phyloP scores from a whole-genome alignment of 2,797 vertebrate genomes.

The Poecile montanus region DNA sequence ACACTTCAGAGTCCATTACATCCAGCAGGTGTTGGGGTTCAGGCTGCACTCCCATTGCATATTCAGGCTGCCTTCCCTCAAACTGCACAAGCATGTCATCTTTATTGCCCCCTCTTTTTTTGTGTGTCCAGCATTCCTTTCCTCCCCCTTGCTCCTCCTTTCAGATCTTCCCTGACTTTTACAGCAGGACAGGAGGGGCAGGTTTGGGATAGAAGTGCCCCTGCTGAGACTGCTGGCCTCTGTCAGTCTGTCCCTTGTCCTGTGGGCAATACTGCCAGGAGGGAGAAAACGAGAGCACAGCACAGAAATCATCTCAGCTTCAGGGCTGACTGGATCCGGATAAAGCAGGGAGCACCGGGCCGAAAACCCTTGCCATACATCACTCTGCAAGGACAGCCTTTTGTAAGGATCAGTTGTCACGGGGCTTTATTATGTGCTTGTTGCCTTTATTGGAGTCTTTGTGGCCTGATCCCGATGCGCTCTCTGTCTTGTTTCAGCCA shows the following conservation, averaged over 20 bases:
- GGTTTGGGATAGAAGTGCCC: neutral
- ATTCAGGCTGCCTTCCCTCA: slow-evolving; percentile 49
- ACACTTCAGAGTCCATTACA: slow-evolving; percentile 83
- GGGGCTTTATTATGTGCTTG: slow-evolving; percentile 26
- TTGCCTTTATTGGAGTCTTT: neutral
- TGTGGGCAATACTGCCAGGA: neutral
- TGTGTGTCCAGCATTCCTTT: neutral
- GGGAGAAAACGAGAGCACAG: neutral
- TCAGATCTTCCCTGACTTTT: neutral
- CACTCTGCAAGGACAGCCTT: neutral
- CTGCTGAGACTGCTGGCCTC: neutral
- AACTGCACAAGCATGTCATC: slow-evolving; percentile 34
- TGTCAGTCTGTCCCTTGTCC: neutral
- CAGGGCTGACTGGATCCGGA: neutral
- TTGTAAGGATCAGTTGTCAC: neutral
- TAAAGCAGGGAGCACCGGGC: neutral
- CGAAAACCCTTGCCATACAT: neutral
- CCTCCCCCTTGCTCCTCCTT: neutral
- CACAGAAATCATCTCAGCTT: neutral
- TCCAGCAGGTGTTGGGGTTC: slow-evolving; percentile 81
- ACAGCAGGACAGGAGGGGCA: neutral
- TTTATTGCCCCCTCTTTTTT: slow-evolving; percentile 30
- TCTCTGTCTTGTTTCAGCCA: neutral
- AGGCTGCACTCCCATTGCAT: slow-evolving; percentile 45
- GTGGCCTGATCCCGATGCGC: neutral